These are phyloP conservation scores for Pseudomyrmex dendroicus DNA, from an alignment of 1,140 invertebrate species.

Conservation along the genomic window DNA sequence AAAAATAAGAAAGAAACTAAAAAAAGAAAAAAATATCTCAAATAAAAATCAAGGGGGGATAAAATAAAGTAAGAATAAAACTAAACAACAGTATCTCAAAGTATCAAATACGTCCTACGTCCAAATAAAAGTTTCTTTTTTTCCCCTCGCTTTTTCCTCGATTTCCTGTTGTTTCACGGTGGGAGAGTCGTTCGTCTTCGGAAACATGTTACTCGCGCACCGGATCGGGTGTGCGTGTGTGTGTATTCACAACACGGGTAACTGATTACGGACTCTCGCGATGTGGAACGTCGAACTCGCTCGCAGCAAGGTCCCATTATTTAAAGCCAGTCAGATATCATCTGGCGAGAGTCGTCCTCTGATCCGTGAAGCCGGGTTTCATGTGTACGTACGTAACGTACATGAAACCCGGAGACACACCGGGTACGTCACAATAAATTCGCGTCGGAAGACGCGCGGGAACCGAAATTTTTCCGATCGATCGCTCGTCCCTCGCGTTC, in stretches of 20 bases:
- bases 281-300: conserved; percentile 56
- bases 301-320: conserved; percentile 58
- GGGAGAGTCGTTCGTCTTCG: conserved; percentile 28
- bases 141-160: background rate
- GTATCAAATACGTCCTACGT: background rate
- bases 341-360: conserved; percentile 52
- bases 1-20: background rate
- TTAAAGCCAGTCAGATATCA: conserved; percentile 57
- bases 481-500: conserved; percentile 3
- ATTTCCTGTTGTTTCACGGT: conserved; percentile 16
- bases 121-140: background rate
- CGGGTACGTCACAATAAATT: conserved; percentile 30
- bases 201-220: conserved; percentile 43
- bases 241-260: background rate
- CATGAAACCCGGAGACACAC: background rate
- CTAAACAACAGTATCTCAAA: background rate
- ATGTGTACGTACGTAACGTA: conserved; percentile 2
- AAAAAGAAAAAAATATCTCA: background rate
- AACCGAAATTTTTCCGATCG: conserved; percentile 47
- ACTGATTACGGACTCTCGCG: conserved; percentile 50
- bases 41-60: background rate
- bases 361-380: conserved; percentile 21
- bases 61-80: background rate
- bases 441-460: background rate
- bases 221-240: conserved; percentile 7